phyloP scores from a whole-genome alignment of 2,888 invertebrate species.

The Silvanus unidentatus region DNA sequence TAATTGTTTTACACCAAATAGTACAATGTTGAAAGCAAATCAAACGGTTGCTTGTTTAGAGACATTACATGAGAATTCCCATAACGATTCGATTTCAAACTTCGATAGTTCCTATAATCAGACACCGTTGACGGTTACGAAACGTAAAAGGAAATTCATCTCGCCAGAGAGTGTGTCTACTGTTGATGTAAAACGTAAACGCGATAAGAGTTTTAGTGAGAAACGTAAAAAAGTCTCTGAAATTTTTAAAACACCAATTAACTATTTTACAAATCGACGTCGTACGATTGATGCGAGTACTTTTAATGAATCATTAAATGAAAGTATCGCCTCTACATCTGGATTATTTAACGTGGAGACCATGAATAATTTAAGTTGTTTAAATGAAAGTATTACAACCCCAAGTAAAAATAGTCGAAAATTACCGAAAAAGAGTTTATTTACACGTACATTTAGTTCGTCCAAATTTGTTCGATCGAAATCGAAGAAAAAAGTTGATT shows the following conservation, averaged over 20 bases:
- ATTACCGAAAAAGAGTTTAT: constrained; percentile 38
- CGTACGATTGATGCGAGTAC: constrained; percentile 37
- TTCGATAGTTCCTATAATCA: constrained; percentile 28
- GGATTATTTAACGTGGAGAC: constrained; percentile 41
- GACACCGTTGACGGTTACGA: constrained; percentile 18
- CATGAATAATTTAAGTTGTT: constrained; percentile 34
- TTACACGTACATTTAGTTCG: constrained; percentile 41
- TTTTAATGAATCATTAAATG: constrained; percentile 35
- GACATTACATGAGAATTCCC: constrained; percentile 37
- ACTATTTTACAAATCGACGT: constrained; percentile 41
- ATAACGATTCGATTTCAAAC: constrained; percentile 28
- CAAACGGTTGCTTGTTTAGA: constrained; percentile 25
- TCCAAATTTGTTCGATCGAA: constrained; percentile 36
- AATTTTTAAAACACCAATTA: constrained; percentile 42
- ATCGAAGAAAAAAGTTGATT: constrained; percentile 27
- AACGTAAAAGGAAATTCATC: constrained; percentile 28
- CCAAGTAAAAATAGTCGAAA: constrained; percentile 23
- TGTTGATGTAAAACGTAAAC: constrained; percentile 27
- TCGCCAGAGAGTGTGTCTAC: constrained; percentile 28
- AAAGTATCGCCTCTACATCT: constrained; percentile 39
- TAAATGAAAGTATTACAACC: constrained; percentile 17
- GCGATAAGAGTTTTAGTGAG: constrained; percentile 40
- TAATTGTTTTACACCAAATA: constrained; percentile 14
- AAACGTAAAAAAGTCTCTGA: constrained; percentile 36
- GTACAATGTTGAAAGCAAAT: constrained; percentile 14